Evolutionary conservation across 2,888 invertebrate species (phyloP), one percentile per base, ranked within the genome.

Genomic region (Rhagium mordax): DNA sequence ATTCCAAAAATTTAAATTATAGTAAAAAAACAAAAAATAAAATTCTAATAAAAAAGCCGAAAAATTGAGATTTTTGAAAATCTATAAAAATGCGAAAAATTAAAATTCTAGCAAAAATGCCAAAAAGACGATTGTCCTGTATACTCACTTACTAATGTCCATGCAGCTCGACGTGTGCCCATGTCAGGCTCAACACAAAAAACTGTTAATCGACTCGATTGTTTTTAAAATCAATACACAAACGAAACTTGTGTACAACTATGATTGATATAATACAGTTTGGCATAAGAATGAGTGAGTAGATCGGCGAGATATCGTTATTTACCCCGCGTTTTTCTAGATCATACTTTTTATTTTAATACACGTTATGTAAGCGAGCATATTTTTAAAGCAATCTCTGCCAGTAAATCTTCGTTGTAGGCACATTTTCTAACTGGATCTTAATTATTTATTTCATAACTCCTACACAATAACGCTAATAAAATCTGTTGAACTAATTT

Each of bases 371-470:
- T 49, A 49, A 49, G 49, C n/a, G n/a, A n/a, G n/a, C 16, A 7
- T 49, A 49, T 49, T 49, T 49, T 49, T 15, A 49, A 1, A 6
- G 49, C 16, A 49, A 49, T 49, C 49, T 15, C 49, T 8, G n/a
- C n/a, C 15, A 49, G 15, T 49, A 49, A 49, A 49, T 49, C 47
- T 47, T 47, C 49, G 49, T 49, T 7, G 16, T 49, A 16, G 18
- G 16, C 6, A 15, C 15, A 49, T 49, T 49, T 49, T 49, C 49
- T 3, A 49, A 49, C 16, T 49, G 16, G 49, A 16, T 16, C 49
- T 49, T 49, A 49, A 49, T 49, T 49, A 49, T 49, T 49, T 49
- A 49, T 49, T 49, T 49, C 49, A 16, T 16, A 49, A 49, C 16
- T 6, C 16, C 49, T 49, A 18, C 49, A 49, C 49, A 49, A 49